Evolutionary conservation across 2,888 invertebrate species (phyloP), one percentile per base, ranked within the genome.

Genomic region (Heterodera filipjevi): DNA sequence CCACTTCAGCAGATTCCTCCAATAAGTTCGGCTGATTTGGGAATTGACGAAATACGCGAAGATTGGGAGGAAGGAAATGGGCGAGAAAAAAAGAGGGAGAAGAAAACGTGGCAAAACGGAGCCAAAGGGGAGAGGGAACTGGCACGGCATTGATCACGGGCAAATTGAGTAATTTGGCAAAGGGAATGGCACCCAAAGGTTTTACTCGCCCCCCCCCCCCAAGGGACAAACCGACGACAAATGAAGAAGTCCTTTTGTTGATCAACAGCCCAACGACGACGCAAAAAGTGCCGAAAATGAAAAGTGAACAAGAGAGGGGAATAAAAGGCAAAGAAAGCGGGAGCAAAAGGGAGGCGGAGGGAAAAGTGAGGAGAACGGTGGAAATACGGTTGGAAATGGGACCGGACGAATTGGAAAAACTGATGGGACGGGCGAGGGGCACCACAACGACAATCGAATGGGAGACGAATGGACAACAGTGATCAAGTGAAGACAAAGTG

Each of bases 381-480:
- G 77, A 76, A 66, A 82, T 82, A 77, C 79, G 66, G 39, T 73
- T 83, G 14, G 83, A 83, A 59, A 68, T 82, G 59, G 80, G 79
- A 30, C 75, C 64, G 30, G 68, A 75, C 44, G 82, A 82, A 35
- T 68, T 82, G 70, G 79, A 82, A 53, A 71, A 59, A 44, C 74
- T 82, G 68, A 74, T 82, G 35, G 70, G 59, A 33, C 66, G 75
- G 32, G 66, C 75, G 8, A 66, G 68, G 30, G 75, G 75, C 30
- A 75, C 75, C 16, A 64, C 59, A 19, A 75, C 75, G 22, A 75
- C 75, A 16, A 30, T 64, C 32, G 75, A 75, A 22, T 75, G 75
- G 75, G 66, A 75, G 32, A 22, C 59, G 22, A 59, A 59, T 22
- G 8, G 59, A n/a, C n/a, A n/a, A 59, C n/a, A 59, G 59, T 59